Evolutionary conservation across 2,888 invertebrate genomes (phyloP).

Genomic region (Copidosoma aretas): DNA sequence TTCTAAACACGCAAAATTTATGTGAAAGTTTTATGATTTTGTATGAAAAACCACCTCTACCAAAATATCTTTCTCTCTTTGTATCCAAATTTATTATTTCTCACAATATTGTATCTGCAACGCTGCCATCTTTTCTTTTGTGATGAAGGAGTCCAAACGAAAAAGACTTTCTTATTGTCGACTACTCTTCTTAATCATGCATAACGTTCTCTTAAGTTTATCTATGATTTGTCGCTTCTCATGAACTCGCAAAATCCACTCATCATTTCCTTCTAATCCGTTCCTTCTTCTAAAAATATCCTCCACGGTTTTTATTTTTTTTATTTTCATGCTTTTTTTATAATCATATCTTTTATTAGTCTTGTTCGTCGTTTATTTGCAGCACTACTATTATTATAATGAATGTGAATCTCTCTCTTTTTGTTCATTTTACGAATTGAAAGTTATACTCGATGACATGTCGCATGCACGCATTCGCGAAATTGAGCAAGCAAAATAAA

Average conservation of each 20-base stretch:
- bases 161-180: slow-evolving; percentile 16
- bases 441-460: slow-evolving; percentile 31
- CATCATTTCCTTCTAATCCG: background rate
- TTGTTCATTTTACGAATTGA: slow-evolving; percentile 23
- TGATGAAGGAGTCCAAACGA: slow-evolving; percentile 19
- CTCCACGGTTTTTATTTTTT: slow-evolving; percentile 20
- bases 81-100: background rate
- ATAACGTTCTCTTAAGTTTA: slow-evolving; percentile 17
- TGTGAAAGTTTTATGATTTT: slow-evolving; percentile 12
- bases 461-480: slow-evolving; percentile 40
- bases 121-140: slow-evolving; percentile 22
- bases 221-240: slow-evolving; percentile 38
- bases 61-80: background rate
- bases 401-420: slow-evolving; percentile 30
- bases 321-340: slow-evolving; percentile 41
- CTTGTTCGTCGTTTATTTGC: slow-evolving; percentile 24
- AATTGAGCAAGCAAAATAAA: slow-evolving; percentile 30
- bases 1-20: slow-evolving; percentile 29
- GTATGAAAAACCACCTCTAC: slow-evolving; percentile 7
- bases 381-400: slow-evolving; percentile 34
- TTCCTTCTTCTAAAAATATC: background rate
- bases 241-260: slow-evolving; percentile 21
- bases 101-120: background rate
- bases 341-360: slow-evolving; percentile 37
- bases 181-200: slow-evolving; percentile 19